These are phyloP conservation scores for Trissonchulus sp. DNA, from an alignment of 2,888 invertebrate genomes.

Conservation along the genomic window DNA sequence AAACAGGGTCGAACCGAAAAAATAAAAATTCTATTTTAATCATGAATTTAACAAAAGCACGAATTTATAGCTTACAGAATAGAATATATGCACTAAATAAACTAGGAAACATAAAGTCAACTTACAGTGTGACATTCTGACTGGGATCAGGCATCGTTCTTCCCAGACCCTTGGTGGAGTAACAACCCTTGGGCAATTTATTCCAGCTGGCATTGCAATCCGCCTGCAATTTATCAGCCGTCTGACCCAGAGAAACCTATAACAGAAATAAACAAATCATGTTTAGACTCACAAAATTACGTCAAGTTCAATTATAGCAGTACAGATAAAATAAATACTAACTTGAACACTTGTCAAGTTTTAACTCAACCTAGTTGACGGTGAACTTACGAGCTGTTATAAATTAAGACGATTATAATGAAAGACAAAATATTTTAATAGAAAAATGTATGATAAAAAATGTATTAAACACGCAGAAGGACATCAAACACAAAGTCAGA, in stretches of 20 bases:
- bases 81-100: too few relatives aligned
- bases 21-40: too few relatives aligned
- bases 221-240: slow-evolving; percentile 52
- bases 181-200: slow-evolving; percentile 53
- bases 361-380: too few relatives aligned
- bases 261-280: background rate
- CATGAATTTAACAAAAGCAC: too few relatives aligned
- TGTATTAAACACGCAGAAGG: background rate
- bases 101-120: background rate
- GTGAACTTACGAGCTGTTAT: too few relatives aligned
- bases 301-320: too few relatives aligned
- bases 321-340: too few relatives aligned
- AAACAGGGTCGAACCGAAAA: too few relatives aligned
- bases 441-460: background rate
- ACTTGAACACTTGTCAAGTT: too few relatives aligned
- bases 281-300: too few relatives aligned
- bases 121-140: slow-evolving; percentile 38
- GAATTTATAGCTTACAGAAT: too few relatives aligned
- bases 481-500: too few relatives aligned
- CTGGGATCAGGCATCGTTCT: slow-evolving; percentile 50
- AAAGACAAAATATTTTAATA: background rate
- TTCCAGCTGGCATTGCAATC: slow-evolving; percentile 50
- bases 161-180: slow-evolving; percentile 56
- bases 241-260: slow-evolving; percentile 50
- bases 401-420: slow-evolving; percentile 3